phyloP scores from a whole-genome alignment of 2,797 vertebrate species.

The Netta rufina region DNA sequence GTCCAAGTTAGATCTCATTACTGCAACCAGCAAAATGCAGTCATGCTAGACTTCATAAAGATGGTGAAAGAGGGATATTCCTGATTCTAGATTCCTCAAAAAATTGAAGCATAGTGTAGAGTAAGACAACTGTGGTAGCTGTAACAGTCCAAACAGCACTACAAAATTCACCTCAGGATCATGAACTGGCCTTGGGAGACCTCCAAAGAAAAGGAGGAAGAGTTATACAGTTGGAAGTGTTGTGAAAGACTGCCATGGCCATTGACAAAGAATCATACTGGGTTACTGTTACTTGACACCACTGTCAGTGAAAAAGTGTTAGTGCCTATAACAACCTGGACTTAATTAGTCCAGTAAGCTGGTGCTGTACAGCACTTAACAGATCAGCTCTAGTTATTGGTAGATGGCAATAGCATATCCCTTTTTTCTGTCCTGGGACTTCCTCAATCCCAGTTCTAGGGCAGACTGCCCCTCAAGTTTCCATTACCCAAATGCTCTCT shows the following conservation, averaged over 20 bases:
- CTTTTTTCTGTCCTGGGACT: background rate
- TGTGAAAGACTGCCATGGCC: background rate
- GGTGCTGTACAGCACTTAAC: background rate
- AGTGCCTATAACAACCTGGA: background rate
- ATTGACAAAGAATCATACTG: background rate
- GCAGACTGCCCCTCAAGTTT: background rate
- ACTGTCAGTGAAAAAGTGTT: background rate
- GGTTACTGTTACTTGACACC: background rate
- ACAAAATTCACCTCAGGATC: background rate
- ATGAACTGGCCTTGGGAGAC: background rate
- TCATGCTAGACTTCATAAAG: background rate
- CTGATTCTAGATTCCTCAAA: background rate
- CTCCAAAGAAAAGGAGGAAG: background rate
- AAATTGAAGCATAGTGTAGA: background rate
- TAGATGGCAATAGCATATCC: background rate
- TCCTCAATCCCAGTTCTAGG: background rate
- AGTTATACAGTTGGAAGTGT: background rate
- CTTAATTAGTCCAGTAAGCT: background rate
- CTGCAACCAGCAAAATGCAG: background rate
- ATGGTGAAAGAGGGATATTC: background rate
- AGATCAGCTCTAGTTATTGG: background rate
- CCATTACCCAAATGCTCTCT: background rate
- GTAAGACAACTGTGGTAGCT: background rate
- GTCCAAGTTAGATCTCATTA: background rate
- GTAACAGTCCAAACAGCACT: background rate